These are phyloP conservation scores for Pteropus rufus DNA, from an alignment of 2,797 vertebrate species.

Conservation along the genomic window DNA sequence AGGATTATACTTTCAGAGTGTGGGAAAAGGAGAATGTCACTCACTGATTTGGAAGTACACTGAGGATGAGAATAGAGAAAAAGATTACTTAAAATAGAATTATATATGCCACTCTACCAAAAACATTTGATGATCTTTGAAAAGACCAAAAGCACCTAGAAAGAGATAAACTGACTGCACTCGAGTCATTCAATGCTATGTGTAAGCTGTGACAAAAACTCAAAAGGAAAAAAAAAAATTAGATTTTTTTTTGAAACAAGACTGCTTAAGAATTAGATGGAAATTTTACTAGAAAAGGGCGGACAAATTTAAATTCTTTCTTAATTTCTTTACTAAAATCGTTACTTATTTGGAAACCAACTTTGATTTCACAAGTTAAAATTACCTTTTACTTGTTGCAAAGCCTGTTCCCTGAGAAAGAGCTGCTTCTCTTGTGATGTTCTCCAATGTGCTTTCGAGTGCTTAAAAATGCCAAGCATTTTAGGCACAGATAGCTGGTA, in stretches of 20 bases:
- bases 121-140: neutral
- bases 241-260: neutral
- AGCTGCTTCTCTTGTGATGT: neutral
- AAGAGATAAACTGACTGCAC: neutral
- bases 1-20: neutral
- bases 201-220: neutral
- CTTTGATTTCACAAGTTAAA: neutral
- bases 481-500: neutral
- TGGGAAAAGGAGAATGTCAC: neutral
- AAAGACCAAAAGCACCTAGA: neutral
- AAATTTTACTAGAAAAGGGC: neutral
- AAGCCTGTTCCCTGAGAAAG: neutral
- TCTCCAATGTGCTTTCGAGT: neutral
- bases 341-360: neutral
- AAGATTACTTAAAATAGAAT: accelerated
- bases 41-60: accelerated
- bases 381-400: neutral
- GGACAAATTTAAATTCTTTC: neutral
- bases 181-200: neutral
- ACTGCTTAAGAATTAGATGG: neutral
- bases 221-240: neutral
- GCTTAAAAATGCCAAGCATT: neutral
- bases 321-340: neutral
- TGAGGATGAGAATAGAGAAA: neutral
- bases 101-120: accelerated